Conservation (phyloP, 2,113 vertebrate species). For the Proteles cristata region DNA sequence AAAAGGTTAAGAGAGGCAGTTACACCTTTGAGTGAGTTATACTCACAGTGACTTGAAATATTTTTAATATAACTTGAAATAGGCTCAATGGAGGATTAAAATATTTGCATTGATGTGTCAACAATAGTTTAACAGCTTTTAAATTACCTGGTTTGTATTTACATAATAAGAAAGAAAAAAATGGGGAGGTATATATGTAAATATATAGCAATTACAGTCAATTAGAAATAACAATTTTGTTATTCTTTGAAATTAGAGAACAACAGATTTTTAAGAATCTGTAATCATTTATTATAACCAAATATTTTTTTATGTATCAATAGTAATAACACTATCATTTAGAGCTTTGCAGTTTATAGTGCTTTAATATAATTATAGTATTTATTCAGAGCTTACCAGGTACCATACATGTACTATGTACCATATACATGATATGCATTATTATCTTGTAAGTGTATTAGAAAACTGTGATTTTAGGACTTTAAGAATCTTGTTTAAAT, state of each 20-base stretch:
- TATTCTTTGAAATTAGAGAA: slow-evolving; percentile 6
- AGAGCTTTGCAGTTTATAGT: neutral
- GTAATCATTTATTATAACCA: neutral
- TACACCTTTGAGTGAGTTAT: neutral
- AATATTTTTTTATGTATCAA: neutral
- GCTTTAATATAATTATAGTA: neutral
- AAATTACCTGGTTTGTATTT: neutral
- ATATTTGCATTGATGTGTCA: slow-evolving; percentile 3
- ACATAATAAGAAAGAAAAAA: neutral
- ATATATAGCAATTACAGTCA: neutral
- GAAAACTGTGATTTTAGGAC: neutral
- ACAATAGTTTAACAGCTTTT: neutral
- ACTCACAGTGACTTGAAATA: neutral
- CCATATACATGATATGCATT: neutral
- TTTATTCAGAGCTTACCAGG: neutral
- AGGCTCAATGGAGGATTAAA: neutral
- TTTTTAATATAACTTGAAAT: slow-evolving; percentile 30
- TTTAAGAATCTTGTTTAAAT: neutral
- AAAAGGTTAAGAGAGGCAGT: slow-evolving; percentile 7
- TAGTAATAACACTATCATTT: neutral
- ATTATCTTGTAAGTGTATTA: neutral
- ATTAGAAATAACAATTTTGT: neutral
- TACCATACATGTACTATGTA: neutral
- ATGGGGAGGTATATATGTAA: neutral
- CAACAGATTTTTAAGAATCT: neutral